Evolutionary conservation across 2,888 invertebrate genomes (phyloP), one percentile per base, ranked within the genome.

Genomic region (Lasioglossum vierecki): DNA sequence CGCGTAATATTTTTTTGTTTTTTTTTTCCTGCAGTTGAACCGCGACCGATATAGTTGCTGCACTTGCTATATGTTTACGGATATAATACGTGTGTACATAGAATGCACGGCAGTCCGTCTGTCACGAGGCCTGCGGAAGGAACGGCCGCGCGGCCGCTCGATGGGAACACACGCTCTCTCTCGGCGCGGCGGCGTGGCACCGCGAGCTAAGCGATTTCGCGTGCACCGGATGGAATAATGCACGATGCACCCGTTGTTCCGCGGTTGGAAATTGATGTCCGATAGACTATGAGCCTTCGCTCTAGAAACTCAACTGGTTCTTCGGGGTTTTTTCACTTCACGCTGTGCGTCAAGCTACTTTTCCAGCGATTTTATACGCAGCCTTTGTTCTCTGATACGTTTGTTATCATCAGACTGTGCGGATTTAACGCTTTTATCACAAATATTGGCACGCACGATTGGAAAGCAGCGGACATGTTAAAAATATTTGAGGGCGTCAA

Each of bases 11-110:
- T 6, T 22, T 53, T 53, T 9, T 9, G 8, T 9, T 53, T 53
- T 84, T 88, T 35, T 35, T 35, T 88, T 88, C 84, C 87, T 84
- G 87, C 88, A 83, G 71, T 91, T 90, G 76, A 88, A 74, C 84
- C 79, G 79, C 75, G 63, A 78, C 73, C 80, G 80, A 85, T 86
- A 85, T 53, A 84, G 72, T 87, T 80, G 30, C 13, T 15, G 15
- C 63, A 30, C 30, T 30, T 1, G 15, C 46, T 46, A 5, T 15
- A 81, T 78, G 87, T 88, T 87, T 83, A 84, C 87, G 82, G 83
- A 86, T 80, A 80, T 79, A 88, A 35, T 35, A 66, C 15, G 15
- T 66, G 30, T 35, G 18, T 18, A 66, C 35, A 1, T 35, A 53
- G 66, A 22, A 8, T 35, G 9, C 18, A 35, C 30, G 18, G 6